These are phyloP conservation scores for Micrastur ruficollis DNA, from an alignment of 2,797 vertebrate genomes.

Conservation along the genomic window DNA sequence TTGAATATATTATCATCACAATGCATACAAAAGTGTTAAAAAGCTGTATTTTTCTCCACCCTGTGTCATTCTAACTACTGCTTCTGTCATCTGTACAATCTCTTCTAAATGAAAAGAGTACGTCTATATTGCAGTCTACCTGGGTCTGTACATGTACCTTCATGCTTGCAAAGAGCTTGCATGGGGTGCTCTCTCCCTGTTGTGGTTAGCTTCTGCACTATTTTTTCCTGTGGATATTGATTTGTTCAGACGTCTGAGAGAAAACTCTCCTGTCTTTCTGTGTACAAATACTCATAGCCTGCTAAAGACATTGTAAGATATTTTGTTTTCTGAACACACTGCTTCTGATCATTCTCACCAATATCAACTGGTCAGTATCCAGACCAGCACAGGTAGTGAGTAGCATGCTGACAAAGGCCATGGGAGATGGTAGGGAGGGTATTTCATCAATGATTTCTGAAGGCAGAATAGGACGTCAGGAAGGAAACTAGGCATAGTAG, in stretches of 20 bases:
- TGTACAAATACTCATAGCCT: neutral
- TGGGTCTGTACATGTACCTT: neutral
- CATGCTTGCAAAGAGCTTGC: neutral
- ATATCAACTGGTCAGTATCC: neutral
- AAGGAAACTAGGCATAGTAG: neutral
- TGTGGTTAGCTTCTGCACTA: neutral
- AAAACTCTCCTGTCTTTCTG: neutral
- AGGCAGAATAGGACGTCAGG: neutral
- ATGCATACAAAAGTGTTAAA: neutral
- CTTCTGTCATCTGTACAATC: neutral
- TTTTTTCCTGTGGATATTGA: neutral
- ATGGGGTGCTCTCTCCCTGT: fast-evolving
- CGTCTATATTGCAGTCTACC: neutral
- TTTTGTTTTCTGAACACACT: neutral
- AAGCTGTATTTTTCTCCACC: neutral
- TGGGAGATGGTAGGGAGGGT: neutral
- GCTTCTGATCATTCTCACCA: neutral
- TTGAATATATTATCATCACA: neutral
- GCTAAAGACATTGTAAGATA: neutral
- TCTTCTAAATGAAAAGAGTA: neutral
- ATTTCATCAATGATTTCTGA: neutral
- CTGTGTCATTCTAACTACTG: neutral
- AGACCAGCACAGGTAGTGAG: neutral
- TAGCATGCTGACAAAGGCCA: neutral
- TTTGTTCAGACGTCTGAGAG: neutral